phyloP scores from a whole-genome alignment of 2,113 vertebrate genomes.

The Isichthys henryi region DNA sequence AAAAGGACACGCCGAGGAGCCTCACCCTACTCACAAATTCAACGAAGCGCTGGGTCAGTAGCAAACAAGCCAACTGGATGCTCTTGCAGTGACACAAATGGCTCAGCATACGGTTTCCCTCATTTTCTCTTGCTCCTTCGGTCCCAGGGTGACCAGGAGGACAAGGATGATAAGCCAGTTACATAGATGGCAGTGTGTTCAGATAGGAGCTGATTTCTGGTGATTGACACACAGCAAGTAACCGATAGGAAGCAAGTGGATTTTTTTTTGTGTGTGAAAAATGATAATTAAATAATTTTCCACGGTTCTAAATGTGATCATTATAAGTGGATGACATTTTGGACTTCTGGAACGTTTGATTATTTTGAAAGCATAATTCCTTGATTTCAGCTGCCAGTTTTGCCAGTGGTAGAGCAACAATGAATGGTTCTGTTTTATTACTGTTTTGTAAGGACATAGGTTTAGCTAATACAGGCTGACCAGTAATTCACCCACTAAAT shows the following conservation, averaged over 20 bases:
- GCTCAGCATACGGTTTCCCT: background rate
- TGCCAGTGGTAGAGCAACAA: background rate
- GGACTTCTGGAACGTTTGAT: background rate
- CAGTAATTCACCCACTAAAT: constrained; percentile 36
- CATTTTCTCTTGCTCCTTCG: background rate
- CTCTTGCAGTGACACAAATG: background rate
- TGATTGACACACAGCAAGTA: background rate
- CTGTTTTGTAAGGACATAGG: constrained; percentile 26
- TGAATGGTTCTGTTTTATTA: background rate
- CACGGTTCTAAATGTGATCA: background rate
- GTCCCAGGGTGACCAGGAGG: background rate
- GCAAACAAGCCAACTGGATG: background rate
- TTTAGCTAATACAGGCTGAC: constrained; percentile 39
- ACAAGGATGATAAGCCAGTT: background rate
- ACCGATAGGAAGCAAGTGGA: background rate
- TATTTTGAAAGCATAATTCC: background rate
- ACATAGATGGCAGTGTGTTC: background rate
- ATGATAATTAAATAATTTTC: background rate
- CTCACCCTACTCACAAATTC: background rate
- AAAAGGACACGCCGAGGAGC: background rate
- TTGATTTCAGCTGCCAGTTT: background rate
- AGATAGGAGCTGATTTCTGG: background rate
- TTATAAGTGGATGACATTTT: background rate
- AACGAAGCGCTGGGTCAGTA: background rate
- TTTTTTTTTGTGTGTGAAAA: background rate